These are phyloP conservation scores for Scortum barcoo DNA, from an alignment of 2,113 vertebrate genomes.

Conservation along the genomic window DNA sequence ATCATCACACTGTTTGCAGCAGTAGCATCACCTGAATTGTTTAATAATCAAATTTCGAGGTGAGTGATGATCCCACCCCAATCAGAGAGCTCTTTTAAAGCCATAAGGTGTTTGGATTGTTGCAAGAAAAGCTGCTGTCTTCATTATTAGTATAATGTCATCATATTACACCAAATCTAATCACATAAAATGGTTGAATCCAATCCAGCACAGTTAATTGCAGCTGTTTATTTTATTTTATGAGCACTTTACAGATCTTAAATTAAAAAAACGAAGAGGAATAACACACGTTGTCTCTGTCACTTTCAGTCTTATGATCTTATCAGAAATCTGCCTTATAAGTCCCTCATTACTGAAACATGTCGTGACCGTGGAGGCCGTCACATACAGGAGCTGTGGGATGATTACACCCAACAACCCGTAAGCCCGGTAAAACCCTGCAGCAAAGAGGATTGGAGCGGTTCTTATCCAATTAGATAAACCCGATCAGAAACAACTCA, in stretches of 20 bases:
- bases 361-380: background rate
- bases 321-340: background rate
- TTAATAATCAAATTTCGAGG: too few relatives aligned
- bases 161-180: too few relatives aligned
- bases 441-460: constrained; percentile 64
- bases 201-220: background rate
- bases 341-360: background rate
- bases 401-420: constrained; percentile 41
- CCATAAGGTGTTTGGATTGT: background rate
- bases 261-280: background rate
- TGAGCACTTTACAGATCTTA: background rate
- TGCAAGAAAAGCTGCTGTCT: background rate
- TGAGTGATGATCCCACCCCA: too few relatives aligned
- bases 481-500: constrained; percentile 61
- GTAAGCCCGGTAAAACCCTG: constrained; percentile 52
- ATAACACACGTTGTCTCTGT: background rate
- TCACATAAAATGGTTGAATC: too few relatives aligned
- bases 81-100: background rate
- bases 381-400: constrained; percentile 1
- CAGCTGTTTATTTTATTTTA: background rate
- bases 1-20: background rate
- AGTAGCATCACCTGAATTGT: background rate
- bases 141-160: background rate
- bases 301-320: background rate
- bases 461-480: constrained; percentile 71